These are phyloP conservation scores for Neogobius melanostomus DNA, from an alignment of 2,113 vertebrate species.

Conservation along the genomic window DNA sequence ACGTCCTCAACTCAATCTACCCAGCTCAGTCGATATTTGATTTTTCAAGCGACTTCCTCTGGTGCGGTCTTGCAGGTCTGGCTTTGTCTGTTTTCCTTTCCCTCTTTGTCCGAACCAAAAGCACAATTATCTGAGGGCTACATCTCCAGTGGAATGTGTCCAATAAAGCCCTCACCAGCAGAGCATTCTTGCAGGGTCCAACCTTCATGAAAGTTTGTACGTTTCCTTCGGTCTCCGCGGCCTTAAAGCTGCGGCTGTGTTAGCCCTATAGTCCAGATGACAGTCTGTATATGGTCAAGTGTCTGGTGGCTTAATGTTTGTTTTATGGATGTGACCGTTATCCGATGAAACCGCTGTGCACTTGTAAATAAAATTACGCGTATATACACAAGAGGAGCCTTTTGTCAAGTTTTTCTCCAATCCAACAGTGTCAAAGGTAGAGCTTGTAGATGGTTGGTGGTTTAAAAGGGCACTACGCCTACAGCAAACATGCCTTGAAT, in stretches of 20 bases:
- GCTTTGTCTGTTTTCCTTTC: background rate
- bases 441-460: no score
- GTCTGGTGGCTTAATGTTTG: background rate
- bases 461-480: background rate
- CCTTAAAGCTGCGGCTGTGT: slow-evolving; percentile 47
- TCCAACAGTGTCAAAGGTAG: no score
- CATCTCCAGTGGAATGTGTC: slow-evolving; percentile 4
- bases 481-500: background rate
- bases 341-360: slow-evolving; percentile 44
- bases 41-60: background rate
- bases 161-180: background rate
- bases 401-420: background rate
- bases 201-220: slow-evolving; percentile 45
- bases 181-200: slow-evolving; percentile 13
- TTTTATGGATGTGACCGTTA: slow-evolving; percentile 31
- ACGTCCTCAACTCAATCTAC: background rate
- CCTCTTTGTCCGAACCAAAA: slow-evolving; percentile 21
- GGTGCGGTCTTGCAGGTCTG: background rate
- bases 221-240: slow-evolving; percentile 29
- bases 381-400: slow-evolving; percentile 6
- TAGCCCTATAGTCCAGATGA: slow-evolving; percentile 28
- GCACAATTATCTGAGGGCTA: slow-evolving; percentile 3
- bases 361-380: slow-evolving; percentile 61
- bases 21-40: background rate
- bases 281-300: background rate